A percentile compares a stretch with the other conserved stretches of the same genome.
Conservation (phyloP, 2,113 vertebrate species). For the Nothoprocta pentlandii region DNA sequence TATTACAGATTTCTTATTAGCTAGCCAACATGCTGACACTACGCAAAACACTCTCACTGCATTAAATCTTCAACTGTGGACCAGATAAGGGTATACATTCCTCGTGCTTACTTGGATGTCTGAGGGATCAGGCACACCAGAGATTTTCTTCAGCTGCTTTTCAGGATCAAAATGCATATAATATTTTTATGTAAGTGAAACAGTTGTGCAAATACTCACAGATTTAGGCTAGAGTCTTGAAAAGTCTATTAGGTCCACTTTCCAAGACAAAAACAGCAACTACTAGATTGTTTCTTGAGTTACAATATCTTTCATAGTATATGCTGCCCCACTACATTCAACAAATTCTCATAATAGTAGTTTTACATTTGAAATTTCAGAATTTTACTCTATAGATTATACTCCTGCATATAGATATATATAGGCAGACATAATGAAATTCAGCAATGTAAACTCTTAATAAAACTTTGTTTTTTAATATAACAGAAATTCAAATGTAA, state of each 20-base stretch:
- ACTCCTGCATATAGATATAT: too few relatives aligned
- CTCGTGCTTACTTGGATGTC: background rate
- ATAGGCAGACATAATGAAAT: background rate
- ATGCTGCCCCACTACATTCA: background rate
- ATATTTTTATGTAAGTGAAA: background rate
- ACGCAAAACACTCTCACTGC: background rate
- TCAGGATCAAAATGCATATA: background rate
- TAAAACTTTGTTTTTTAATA: background rate
- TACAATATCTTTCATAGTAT: background rate
- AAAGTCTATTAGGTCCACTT: background rate
- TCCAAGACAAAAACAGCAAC: background rate
- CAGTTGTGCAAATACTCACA: background rate
- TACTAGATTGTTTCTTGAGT: background rate
- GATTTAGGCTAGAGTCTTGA: background rate
- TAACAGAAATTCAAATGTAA: too few relatives aligned
- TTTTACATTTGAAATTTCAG: background rate
- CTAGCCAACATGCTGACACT: conserved; percentile 47
- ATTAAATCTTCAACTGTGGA: background rate
- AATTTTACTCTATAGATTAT: background rate
- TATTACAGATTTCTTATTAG: conserved; percentile 61
- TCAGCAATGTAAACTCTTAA: background rate
- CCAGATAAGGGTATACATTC: background rate
- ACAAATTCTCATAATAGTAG: background rate
- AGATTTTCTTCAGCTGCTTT: background rate
- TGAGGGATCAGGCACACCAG: background rate